phyloP scores from a whole-genome alignment of 2,888 invertebrate genomes.

The Drosophila meridionalis region DNA sequence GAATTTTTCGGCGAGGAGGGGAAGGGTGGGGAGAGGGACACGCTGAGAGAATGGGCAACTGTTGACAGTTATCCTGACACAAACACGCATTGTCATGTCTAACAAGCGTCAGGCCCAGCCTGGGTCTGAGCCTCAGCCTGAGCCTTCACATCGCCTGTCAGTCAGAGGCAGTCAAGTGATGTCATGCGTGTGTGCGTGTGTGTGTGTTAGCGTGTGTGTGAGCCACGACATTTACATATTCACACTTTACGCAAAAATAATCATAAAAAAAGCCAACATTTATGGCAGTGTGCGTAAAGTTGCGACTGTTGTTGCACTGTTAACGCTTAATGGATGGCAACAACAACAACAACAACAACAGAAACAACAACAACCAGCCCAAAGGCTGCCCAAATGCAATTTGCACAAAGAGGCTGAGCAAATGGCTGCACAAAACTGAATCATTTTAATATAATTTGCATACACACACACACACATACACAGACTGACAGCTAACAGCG shows the following conservation, averaged over 20 bases:
- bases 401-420: constrained; percentile 37
- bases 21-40: not conserved
- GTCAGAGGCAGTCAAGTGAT: constrained; percentile 55
- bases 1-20: not conserved
- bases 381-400: constrained; percentile 55
- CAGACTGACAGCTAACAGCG: constrained; percentile 20
- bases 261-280: constrained; percentile 2
- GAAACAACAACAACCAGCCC: constrained; percentile 4
- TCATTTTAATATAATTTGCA: constrained; percentile 67
- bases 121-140: constrained; percentile 39
- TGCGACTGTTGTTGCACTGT: constrained; percentile 32
- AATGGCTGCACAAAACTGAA: constrained; percentile 58
- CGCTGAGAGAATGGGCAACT: constrained; percentile 47
- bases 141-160: constrained; percentile 64
- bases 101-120: constrained; percentile 71
- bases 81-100: constrained; percentile 80
- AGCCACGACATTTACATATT: constrained; percentile 61
- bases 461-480: constrained; percentile 13
- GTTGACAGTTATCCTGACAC: constrained; percentile 80
- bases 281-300: constrained; percentile 12
- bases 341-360: constrained; percentile 2
- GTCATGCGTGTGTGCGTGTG: constrained; percentile 9
- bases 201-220: not conserved
- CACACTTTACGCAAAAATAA: constrained; percentile 31
- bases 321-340: constrained; percentile 31